phyloP scores from a whole-genome alignment of 2,113 vertebrate species.

The Mormoops blainvillei region DNA sequence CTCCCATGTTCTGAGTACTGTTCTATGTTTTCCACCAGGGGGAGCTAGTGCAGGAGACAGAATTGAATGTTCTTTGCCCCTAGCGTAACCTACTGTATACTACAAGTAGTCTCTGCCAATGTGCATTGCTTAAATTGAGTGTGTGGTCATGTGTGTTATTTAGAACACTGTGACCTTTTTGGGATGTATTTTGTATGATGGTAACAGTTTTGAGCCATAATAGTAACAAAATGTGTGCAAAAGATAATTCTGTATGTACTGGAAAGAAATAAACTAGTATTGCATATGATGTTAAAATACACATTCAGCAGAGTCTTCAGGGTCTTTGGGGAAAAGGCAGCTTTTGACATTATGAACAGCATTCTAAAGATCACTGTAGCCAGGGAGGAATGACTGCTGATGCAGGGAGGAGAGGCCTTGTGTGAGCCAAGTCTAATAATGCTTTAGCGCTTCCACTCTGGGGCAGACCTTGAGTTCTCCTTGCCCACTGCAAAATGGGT shows the following conservation, averaged over 20 bases:
- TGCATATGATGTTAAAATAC: neutral
- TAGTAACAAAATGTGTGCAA: neutral
- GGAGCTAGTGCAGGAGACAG: neutral
- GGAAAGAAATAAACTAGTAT: neutral
- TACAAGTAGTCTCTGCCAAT: neutral
- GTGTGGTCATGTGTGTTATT: neutral
- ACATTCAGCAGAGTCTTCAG: neutral
- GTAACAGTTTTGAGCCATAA: neutral
- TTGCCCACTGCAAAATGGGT: neutral
- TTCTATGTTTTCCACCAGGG: neutral
- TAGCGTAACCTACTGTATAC: neutral
- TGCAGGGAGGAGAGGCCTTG: neutral
- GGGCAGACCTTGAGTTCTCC: neutral
- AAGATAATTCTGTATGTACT: neutral
- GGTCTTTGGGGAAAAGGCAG: neutral
- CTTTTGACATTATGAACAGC: neutral
- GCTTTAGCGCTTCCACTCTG: neutral
- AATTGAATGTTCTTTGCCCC: neutral
- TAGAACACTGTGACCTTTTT: neutral
- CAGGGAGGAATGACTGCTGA: neutral
- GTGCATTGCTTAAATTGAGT: no score
- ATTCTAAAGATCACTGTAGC: neutral
- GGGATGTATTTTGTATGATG: neutral
- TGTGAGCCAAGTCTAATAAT: no score
- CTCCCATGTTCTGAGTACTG: neutral